Percentiles rank a stretch among this genome's conserved stretches.
These are phyloP conservation scores for Oxygymnocypris stewartii DNA, from an alignment of 2,113 vertebrate genomes.

Conservation along the genomic window DNA sequence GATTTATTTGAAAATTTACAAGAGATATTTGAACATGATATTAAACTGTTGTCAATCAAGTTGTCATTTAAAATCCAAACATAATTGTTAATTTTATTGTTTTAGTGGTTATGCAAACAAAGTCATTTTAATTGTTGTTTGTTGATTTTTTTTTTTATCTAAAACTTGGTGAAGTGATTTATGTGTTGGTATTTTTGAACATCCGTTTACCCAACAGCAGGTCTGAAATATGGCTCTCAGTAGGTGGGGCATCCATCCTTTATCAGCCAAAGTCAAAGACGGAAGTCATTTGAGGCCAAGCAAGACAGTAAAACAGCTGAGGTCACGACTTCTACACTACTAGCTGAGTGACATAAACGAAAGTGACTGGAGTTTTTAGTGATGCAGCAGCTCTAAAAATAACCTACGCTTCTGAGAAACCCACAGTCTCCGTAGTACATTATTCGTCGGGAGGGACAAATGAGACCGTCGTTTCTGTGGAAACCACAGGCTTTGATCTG, in stretches of 20 bases:
- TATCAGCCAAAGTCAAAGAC: constrained; percentile 54
- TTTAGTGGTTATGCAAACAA: too few species aligned
- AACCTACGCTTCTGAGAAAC: constrained; percentile 33
- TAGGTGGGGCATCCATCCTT: constrained; percentile 34
- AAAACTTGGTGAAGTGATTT: too few species aligned
- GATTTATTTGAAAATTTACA: too few species aligned
- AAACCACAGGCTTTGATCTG: constrained; percentile 58
- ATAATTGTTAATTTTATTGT: too few species aligned
- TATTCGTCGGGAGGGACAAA: constrained; percentile 8
- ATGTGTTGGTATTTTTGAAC: too few species aligned
- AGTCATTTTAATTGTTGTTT: too few species aligned
- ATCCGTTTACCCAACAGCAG: constrained; percentile 11
- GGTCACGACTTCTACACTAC: constrained; percentile 3
- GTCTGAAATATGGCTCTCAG: constrained; percentile 15
- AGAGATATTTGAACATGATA: too few species aligned
- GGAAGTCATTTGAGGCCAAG: constrained; percentile 52
- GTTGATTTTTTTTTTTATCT: too few species aligned
- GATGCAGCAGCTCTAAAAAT: constrained; percentile 17
- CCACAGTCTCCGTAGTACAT: constrained; percentile 8
- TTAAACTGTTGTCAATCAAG: too few species aligned
- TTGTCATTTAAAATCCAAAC: too few species aligned
- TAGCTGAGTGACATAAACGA: neutral
- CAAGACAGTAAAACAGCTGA: neutral
- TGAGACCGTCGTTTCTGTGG: constrained; percentile 40
- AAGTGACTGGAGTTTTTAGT: constrained; percentile 10